Evolutionary conservation across 2,888 invertebrate species (phyloP).

Genomic region (Himalopsyche japonica): DNA sequence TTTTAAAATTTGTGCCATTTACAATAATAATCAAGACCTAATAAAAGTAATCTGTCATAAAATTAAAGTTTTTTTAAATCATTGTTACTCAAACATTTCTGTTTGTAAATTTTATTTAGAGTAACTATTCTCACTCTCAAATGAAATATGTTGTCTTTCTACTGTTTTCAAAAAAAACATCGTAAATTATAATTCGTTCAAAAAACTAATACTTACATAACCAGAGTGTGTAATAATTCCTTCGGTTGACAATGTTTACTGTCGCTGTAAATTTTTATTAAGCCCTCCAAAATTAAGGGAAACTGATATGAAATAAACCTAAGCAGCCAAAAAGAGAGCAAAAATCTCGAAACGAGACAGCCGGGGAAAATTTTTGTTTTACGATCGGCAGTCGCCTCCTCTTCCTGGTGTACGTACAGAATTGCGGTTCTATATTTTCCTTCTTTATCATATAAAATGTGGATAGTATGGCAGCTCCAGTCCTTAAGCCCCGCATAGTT

Average conservation of each 20-base stretch:
- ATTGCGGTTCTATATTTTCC: background rate
- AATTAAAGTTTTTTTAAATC: no score
- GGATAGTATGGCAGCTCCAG: background rate
- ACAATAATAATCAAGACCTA: no score
- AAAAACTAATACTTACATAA: background rate
- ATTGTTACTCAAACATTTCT: no score
- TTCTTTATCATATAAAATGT: background rate
- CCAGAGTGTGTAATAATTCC: background rate
- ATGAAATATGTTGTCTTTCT: no score
- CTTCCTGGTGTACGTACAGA: background rate
- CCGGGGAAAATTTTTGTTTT: background rate
- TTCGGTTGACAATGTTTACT: background rate
- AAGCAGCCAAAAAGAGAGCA: background rate
- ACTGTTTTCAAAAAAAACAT: background rate
- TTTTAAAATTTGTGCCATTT: no score
- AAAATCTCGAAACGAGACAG: background rate
- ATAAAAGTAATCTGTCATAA: no score
- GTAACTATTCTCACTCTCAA: no score
- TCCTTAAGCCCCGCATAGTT: background rate
- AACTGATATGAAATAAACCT: background rate
- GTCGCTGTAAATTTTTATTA: background rate
- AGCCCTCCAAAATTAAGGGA: background rate
- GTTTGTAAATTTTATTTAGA: no score
- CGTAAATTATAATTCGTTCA: background rate
- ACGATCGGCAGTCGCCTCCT: background rate